These are phyloP conservation scores for Vulpes lagopus DNA, from an alignment of 2,113 vertebrate species.

Conservation along the genomic window DNA sequence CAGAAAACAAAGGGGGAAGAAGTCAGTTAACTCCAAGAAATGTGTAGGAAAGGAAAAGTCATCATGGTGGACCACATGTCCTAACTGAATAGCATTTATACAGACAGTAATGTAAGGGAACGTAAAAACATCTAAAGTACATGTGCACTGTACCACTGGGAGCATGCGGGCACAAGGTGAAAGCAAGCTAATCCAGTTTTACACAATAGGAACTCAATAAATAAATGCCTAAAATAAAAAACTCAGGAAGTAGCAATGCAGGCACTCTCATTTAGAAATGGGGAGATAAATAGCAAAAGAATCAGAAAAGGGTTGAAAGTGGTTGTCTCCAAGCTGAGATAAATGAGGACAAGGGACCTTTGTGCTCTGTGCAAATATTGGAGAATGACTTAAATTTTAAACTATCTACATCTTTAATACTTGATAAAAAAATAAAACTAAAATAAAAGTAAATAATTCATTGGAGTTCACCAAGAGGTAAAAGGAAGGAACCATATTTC, in stretches of 20 bases:
- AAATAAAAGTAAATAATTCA: background rate
- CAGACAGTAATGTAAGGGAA: background rate
- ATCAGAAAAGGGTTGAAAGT: background rate
- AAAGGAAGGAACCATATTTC: background rate
- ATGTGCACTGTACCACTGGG: accelerated
- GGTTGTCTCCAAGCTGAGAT: background rate
- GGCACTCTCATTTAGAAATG: background rate
- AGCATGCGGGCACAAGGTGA: accelerated
- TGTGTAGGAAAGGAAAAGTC: background rate
- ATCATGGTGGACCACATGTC: too few species aligned
- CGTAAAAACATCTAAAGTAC: too few species aligned
- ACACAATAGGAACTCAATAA: background rate
- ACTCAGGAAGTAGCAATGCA: background rate
- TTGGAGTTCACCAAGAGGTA: background rate
- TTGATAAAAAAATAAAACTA: background rate
- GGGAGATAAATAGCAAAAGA: background rate
- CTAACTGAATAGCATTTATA: too few species aligned
- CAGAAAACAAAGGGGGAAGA: background rate
- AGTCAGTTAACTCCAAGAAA: background rate
- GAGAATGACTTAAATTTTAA: background rate
- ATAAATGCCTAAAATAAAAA: background rate
- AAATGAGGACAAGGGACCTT: too few species aligned
- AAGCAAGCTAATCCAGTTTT: background rate
- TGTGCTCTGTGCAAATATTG: background rate
- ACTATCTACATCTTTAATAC: background rate